These are phyloP conservation scores for Anolis sagrei DNA, from an alignment of 2,113 vertebrate species.

Conservation along the genomic window DNA sequence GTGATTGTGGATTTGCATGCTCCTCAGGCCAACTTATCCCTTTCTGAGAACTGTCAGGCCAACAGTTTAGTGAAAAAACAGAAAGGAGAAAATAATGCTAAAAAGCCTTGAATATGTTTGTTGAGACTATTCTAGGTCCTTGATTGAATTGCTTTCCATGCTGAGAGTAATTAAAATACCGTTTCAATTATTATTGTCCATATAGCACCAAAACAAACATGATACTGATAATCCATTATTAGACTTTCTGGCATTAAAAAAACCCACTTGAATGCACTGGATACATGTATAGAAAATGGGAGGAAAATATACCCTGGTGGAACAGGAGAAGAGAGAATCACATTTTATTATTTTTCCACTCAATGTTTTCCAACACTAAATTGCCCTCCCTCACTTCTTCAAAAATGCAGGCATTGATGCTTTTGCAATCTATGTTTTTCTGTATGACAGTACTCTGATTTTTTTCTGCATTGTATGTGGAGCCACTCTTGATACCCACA, in stretches of 20 bases:
- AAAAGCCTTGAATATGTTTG: slow-evolving; percentile 53
- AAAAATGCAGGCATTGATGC: too few relatives aligned
- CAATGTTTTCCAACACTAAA: too few relatives aligned
- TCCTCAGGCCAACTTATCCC: slow-evolving; percentile 52
- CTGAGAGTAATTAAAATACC: slow-evolving; percentile 28
- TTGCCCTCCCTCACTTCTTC: too few relatives aligned
- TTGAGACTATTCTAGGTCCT: slow-evolving; percentile 44
- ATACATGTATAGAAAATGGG: too few relatives aligned
- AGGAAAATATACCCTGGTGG: not conserved
- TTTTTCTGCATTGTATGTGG: not conserved
- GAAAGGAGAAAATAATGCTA: slow-evolving; percentile 55
- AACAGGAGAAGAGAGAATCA: not conserved
- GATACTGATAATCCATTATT: not conserved
- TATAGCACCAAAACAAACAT: slow-evolving; percentile 4
- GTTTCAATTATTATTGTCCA: slow-evolving; percentile 38
- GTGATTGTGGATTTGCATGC: slow-evolving; percentile 35
- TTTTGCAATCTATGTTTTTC: not conserved
- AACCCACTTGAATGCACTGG: not conserved
- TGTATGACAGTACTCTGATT: not conserved
- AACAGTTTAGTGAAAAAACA: slow-evolving; percentile 65
- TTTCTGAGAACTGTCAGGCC: slow-evolving; percentile 56
- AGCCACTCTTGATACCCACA: not conserved
- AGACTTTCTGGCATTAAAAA: not conserved
- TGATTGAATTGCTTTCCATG: slow-evolving; percentile 51
- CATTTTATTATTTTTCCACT: not conserved